These are phyloP conservation scores for honey bee (Apis mellifera) DNA, from an alignment of 1,140 invertebrate species.

Conservation along the genomic window Amel_HAv3.1 CM009942.2:10775001-10775500, in stretches of 20 bases:
- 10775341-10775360: conserved; percentile 17
- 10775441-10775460: conserved; percentile 39
- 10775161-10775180: not conserved
- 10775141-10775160: not conserved
- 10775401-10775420: conserved; percentile 65
- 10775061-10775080: too few relatives aligned
- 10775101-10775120: not conserved
- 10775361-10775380: conserved; percentile 47
- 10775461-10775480: conserved; percentile 53
- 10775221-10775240: not conserved
- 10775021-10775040: too few relatives aligned
- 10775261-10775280: conserved; percentile 44
- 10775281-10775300: conserved; percentile 37
- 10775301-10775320: conserved; percentile 52
- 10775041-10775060: too few relatives aligned
- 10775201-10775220: conserved; percentile 26
- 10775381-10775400: conserved; percentile 53
- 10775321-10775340: conserved; percentile 46
- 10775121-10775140: not conserved
- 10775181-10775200: not conserved
- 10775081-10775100: too few relatives aligned
- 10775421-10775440: conserved; percentile 37
- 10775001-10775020: too few relatives aligned
- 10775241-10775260: conserved; percentile 29
- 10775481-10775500: conserved; percentile 55